Conservation (phyloP, 1,140 invertebrate species). For the Drosophila quadrilineata region DNA sequence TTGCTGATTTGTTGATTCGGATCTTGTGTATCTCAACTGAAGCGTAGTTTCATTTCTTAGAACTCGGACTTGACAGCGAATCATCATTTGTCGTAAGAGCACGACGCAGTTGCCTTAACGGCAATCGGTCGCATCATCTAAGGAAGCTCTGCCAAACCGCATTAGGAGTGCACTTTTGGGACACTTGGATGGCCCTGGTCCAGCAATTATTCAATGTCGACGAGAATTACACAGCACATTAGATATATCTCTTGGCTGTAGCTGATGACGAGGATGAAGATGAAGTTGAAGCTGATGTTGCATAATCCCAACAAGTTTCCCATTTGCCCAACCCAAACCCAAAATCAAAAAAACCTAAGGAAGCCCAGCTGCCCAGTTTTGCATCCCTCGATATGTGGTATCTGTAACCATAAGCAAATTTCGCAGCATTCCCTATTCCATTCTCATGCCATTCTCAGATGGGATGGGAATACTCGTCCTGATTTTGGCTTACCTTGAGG, state of each 20-base stretch:
- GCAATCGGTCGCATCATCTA: conserved; percentile 51
- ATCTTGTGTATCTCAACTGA: conserved; percentile 41
- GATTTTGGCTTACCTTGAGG: conserved; percentile 61
- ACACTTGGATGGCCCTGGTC: conserved; percentile 32
- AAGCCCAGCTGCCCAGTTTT: conserved; percentile 62
- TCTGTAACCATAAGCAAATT: conserved; percentile 36
- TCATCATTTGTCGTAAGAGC: conserved; percentile 22
- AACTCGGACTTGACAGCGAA: conserved; percentile 52
- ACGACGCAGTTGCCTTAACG: conserved; percentile 39
- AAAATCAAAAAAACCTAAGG: too few species aligned
- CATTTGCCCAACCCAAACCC: conserved; percentile 9
- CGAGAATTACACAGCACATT: conserved; percentile 68
- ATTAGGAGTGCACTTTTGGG: conserved; percentile 1
- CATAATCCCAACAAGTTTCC: conserved; percentile 55
- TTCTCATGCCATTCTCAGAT: conserved; percentile 60
- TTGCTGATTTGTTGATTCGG: conserved; percentile 39
- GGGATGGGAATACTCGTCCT: conserved; percentile 30
- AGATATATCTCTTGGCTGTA: too few species aligned
- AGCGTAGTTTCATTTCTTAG: conserved; percentile 59
- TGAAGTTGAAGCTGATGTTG: conserved; percentile 54
- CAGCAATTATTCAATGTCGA: conserved; percentile 73
- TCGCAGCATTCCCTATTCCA: conserved; percentile 42
- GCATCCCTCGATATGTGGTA: conserved; percentile 50
- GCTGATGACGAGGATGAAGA: too few species aligned
- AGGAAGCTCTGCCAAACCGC: conserved; percentile 27